Evolutionary conservation across 1,140 invertebrate genomes (phyloP), one percentile per base, ranked within the genome.

Genomic region (Zaprionus africanus): DNA sequence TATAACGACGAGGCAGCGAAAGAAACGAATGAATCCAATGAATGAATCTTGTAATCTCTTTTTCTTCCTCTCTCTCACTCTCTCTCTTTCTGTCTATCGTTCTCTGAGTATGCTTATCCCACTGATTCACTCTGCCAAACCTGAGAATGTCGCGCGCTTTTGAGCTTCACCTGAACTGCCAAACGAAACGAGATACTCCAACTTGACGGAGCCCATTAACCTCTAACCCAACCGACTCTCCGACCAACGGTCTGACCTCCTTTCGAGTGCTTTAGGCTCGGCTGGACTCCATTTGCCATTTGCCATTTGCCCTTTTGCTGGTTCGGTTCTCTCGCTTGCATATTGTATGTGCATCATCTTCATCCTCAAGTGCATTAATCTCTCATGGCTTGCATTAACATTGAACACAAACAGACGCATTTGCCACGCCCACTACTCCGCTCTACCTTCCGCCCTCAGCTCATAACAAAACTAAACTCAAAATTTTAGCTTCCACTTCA

Each of bases 341-440:
- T 87, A 69, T 60, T 77, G 76, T 80, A 78, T 88, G 76, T 68
- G 73, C 81, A 77, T 84, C 69, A 64, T n/a, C 6, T n/a, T 46
- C 41, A 46, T 46, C 41, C 41, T 46, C 41, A 46, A 46, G 41
- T 46, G 41, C 41, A 46, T 46, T 46, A 17, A 46, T 46, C 41
- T 66, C 68, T 86, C 79, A 85, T 82, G 76, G 79, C 79, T 81
- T 81, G 79, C 78, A 77, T 63, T 51, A 28, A 36, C 76, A 81
- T 73, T 17, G 24, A 43, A 59, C 26, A 34, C 67, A 63, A 51
- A 17, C 38, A 36, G 31, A 59, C 26, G 34, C 67, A 63, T 62
- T 59, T 34, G 58, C 38, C 41, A 51, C 46, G 19, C 17, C 49
- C 58, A 41, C 38, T 41, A 41, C 24, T 2, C 13, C 61, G 28